Base-by-base conservation (phyloP, 2,113 vertebrate species). In the Oenanthe oenanthe region DNA sequence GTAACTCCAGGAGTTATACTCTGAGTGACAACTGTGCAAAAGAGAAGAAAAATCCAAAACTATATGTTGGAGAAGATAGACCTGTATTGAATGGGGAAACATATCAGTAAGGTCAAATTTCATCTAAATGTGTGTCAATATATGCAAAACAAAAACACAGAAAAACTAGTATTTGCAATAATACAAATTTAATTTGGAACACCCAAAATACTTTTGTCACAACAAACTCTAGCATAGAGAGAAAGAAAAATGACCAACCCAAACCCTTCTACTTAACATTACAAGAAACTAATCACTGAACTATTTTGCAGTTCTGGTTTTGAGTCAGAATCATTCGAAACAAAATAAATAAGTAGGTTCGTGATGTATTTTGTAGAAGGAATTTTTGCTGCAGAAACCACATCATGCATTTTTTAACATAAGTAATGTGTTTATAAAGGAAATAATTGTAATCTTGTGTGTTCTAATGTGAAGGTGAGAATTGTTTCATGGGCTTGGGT, bases 371-470 rank as follows among this genome's bases (percentile, higher is more conserved):
- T 68, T 74, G 13, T 71, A 92, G 84, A 89, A 88, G 51, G 71
- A 87, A 14, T 90, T 95, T 94, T 87, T 96, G 77, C 80, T 89
- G 87, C 83, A 96, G 78, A 93, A 94, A 94, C 34, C 61, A 88
- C 82, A 65, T 77, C 75, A 53, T 81, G 38, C 92, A 19, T 83
- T 97, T 85, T 80, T 88, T 62, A 40, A 74, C 74, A 85, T 87
- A 60, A 66, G n/a, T 96, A 91, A 94, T 66, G 67, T 95, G 88
- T 94, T 97, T 96, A 96, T 97, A 96, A 96, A 78, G 81, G 68
- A 68, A 89, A 83, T 80, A 89, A 94, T 81, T 90, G 94, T 92
- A 92, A 81, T 91, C 45, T 92, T 91, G 38, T 94, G 87, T 93
- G 84, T 95, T 93, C 88, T 84, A 34, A 92, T 84, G 68, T 96